Conservation (phyloP, 2,888 invertebrate genomes). For the Flabesymbios commensalis region DNA sequence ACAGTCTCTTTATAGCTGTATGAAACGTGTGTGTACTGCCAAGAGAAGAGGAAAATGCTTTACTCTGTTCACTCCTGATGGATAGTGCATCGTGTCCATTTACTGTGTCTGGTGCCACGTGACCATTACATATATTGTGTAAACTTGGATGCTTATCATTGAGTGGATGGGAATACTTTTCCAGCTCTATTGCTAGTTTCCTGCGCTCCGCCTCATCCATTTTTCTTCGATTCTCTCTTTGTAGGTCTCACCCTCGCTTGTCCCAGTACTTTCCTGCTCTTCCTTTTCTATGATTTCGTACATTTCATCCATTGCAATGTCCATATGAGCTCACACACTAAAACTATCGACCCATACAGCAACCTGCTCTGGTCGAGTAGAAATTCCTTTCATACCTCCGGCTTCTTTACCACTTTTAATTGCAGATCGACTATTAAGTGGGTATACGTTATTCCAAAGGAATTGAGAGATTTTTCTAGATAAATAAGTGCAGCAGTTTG, state of each 20-base stretch:
- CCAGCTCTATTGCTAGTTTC: not conserved
- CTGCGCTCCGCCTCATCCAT: slow-evolving; percentile 1
- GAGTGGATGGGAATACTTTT: slow-evolving; percentile 1
- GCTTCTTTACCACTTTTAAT: slow-evolving; percentile 1
- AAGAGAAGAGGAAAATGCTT: not conserved
- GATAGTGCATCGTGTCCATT: slow-evolving; percentile 5
- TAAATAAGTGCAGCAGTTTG: no score
- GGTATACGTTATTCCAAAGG: no score
- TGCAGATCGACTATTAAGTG: no score
- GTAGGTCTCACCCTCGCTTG: no score
- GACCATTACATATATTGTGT: slow-evolving; percentile 2
- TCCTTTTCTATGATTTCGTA: not conserved
- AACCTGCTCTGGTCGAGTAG: not conserved
- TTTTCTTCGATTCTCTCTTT: not conserved
- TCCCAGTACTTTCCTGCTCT: not conserved
- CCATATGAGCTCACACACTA: not conserved
- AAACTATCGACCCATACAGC: slow-evolving; percentile 4
- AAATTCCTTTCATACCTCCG: slow-evolving; percentile 7
- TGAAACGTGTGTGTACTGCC: not conserved
- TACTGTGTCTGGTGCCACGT: not conserved
- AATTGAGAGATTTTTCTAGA: no score
- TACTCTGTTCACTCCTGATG: not conserved
- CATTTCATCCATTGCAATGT: not conserved
- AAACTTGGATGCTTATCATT: not conserved
- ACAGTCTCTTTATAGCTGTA: not conserved